phyloP scores from a whole-genome alignment of 2,113 vertebrate genomes.

The Cricetomys ansorgei region DNA sequence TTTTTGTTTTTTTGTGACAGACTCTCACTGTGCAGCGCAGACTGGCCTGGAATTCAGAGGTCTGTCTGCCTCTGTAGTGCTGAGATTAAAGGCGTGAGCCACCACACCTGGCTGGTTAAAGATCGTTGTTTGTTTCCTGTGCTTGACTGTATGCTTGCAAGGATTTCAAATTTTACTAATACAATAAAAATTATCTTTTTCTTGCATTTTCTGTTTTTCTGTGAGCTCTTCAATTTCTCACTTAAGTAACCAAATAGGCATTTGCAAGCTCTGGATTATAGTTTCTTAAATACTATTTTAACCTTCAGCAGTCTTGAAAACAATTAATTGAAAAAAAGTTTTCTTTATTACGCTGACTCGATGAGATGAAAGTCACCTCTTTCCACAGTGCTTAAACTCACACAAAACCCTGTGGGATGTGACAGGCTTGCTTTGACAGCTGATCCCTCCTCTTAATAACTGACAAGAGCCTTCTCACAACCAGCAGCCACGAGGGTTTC shows the following conservation, averaged over 20 bases:
- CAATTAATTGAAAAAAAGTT: constrained; percentile 20
- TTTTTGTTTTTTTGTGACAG: not conserved
- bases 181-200: not conserved
- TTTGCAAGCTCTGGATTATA: not conserved
- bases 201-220: not conserved
- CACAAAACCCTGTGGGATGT: not conserved
- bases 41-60: not conserved
- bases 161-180: constrained; percentile 49
- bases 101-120: not conserved
- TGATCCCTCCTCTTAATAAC: not conserved
- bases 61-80: not conserved
- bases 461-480: not conserved
- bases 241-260: not conserved
- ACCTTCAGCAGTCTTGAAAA: constrained; percentile 6
- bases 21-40: not conserved
- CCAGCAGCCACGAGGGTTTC: not conserved
- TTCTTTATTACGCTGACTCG: not conserved
- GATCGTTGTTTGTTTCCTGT: not conserved
- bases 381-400: not conserved
- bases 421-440: not conserved
- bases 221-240: not conserved
- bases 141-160: not conserved
- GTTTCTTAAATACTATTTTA: constrained; percentile 29
- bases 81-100: not conserved
- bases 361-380: not conserved